phyloP scores from a whole-genome alignment of 2,888 invertebrate species.

The Drosophila pseudotakahashii region DNA sequence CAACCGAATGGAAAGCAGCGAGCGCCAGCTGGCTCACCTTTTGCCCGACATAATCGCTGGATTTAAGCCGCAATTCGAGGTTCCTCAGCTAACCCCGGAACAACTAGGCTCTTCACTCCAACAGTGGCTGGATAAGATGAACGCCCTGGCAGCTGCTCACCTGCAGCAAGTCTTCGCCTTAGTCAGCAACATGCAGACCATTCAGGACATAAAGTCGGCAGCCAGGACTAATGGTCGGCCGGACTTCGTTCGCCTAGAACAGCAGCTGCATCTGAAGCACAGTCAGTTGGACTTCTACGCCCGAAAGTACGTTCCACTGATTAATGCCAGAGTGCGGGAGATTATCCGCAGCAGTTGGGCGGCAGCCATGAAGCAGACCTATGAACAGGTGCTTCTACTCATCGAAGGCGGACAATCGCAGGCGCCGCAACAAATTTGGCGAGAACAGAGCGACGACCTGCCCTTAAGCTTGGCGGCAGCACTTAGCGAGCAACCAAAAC shows the following conservation, averaged over 20 bases:
- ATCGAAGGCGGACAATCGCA: constrained; percentile 51
- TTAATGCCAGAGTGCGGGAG: constrained; percentile 88
- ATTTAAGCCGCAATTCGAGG: constrained; percentile 81
- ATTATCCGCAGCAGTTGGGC: constrained; percentile 86
- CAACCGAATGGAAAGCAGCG: constrained; percentile 86
- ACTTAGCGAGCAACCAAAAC: constrained; percentile 81
- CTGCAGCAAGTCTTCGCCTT: constrained; percentile 87
- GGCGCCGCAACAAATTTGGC: constrained; percentile 86
- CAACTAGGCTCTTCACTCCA: constrained; percentile 85
- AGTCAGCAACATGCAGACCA: constrained; percentile 88
- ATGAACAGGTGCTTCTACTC: constrained; percentile 83
- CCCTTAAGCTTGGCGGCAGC: constrained; percentile 84
- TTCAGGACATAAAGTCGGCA: constrained; percentile 90
- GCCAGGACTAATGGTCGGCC: constrained; percentile 87
- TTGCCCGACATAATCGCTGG: constrained; percentile 86
- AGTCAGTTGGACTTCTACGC: constrained; percentile 88
- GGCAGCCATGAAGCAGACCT: constrained; percentile 83
- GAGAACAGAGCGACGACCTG: constrained; percentile 87
- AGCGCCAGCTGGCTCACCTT: constrained; percentile 86
- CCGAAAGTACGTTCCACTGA: constrained; percentile 89
- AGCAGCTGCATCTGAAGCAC: constrained; percentile 86
- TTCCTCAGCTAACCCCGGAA: constrained; percentile 63
- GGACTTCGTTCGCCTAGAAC: constrained; percentile 88
- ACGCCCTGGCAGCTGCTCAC: constrained; percentile 86
- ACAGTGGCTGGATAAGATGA: constrained; percentile 88